Base-by-base conservation (phyloP, 2,797 vertebrate genomes). In the Gymnothorax javanicus region DNA sequence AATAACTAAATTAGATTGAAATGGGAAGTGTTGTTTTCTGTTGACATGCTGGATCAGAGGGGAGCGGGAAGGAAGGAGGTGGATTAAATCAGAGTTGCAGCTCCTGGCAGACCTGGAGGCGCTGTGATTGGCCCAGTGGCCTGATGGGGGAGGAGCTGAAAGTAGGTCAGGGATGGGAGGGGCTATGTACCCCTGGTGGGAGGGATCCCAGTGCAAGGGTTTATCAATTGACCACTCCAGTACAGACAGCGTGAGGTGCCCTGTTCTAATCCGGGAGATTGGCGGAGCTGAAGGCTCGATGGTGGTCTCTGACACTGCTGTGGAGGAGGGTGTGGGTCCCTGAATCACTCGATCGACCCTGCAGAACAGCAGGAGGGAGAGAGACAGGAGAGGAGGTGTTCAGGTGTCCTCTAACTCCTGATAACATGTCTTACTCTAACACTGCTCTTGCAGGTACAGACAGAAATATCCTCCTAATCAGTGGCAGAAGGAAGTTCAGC, bases 41-140 rank as follows among this genome's bases (percentile, higher is more conserved):
- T 82, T 56, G 57, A 82, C 79, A 56, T 25, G n/a, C 33, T 12
- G 43, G 25, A 87, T 82, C 67, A 27, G 82, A 83, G 56, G 20
- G 64, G 86, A 71, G 8, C 59, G 50, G 81, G 59, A 83, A 67
- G 82, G 62, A 43, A 43, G 33, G 33, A 43, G 86, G 79, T 64
- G 52, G 73, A 77, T 17, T 56, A 59, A 27, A 43, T 43, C 33
- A 52, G 86, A 33, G 43, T 67, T 23, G 82, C 7, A 60, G 50
- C 20, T n/a, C 1, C 33, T 79, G 20, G 56, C 79, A 83, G 79
- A 83, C 60, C 77, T 67, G 85, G 85, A 60, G 25, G 15, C 2
- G 23, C 59, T 64, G 75, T 59, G n/a, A 81, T 54, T 81, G 54
- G 43, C 20, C 59, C 8, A 56, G 56, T 25, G 64, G 17, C 62